Conservation (phyloP, 2,797 vertebrate species). For the Lithobates pipiens region DNA sequence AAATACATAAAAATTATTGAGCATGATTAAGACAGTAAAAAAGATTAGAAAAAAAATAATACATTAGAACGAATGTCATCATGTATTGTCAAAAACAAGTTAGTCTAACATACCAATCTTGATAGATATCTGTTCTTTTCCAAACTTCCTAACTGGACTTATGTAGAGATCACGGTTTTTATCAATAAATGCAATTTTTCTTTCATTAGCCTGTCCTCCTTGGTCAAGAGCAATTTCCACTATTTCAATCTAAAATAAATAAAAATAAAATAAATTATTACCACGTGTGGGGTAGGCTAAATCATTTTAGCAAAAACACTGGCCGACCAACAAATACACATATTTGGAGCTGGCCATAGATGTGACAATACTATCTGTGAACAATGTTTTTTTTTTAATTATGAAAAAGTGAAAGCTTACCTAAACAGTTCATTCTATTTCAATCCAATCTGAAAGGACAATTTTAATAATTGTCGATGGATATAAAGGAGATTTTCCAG, state of each 20-base stretch:
- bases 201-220: conserved; percentile 86
- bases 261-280: background rate
- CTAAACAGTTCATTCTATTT: too few relatives aligned
- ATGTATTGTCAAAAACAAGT: background rate
- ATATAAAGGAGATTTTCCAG: too few relatives aligned
- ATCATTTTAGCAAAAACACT: too few relatives aligned
- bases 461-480: too few relatives aligned
- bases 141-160: conserved; percentile 86
- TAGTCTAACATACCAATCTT: conserved; percentile 89
- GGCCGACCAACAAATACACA: too few relatives aligned
- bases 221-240: conserved; percentile 93
- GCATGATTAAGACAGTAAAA: background rate
- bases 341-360: too few relatives aligned
- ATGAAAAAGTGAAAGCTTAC: too few relatives aligned
- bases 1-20: background rate
- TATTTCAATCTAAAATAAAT: conserved; percentile 85
- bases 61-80: background rate
- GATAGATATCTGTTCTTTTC: conserved; percentile 87
- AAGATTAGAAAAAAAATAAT: background rate
- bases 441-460: too few relatives aligned
- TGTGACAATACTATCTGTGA: too few relatives aligned
- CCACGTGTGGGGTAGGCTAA: background rate
- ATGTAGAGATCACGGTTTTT: conserved; percentile 96
- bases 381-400: too few relatives aligned
- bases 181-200: conserved; percentile 94